Percentiles rank a stretch among this genome's conserved stretches.
Conservation (phyloP, 1,140 invertebrate species). For the Branchinecta lynchi region DNA sequence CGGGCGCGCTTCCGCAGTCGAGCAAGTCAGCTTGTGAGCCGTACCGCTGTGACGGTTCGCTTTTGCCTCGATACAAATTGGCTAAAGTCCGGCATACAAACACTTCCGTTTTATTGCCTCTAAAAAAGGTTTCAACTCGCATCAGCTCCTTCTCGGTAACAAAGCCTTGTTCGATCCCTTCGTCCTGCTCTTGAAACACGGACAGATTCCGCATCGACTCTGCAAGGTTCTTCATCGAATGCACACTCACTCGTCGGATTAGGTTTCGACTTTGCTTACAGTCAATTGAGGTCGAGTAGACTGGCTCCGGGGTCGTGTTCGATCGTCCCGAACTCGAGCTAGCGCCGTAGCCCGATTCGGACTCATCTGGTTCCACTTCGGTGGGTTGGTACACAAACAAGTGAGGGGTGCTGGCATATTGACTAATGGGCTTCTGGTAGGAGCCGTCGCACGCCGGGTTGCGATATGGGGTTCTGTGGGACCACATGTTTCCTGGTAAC, state of each 20-base stretch:
- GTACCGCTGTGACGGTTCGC: slow-evolving; percentile 19
- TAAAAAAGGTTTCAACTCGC: slow-evolving; percentile 62
- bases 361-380: slow-evolving; percentile 24
- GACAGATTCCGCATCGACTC: slow-evolving; percentile 24
- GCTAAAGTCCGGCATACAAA: slow-evolving; percentile 61
- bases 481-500: slow-evolving; percentile 11
- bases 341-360: slow-evolving; percentile 13
- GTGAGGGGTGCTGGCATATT: slow-evolving; percentile 25
- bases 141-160: slow-evolving; percentile 51
- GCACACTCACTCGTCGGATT: neutral
- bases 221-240: neutral
- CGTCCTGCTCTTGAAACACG: slow-evolving; percentile 24
- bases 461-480: neutral
- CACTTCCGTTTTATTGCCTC: slow-evolving; percentile 37
- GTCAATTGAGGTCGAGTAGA: slow-evolving; percentile 11
- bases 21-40: neutral
- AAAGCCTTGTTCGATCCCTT: slow-evolving; percentile 19
- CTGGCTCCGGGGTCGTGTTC: slow-evolving; percentile 10
- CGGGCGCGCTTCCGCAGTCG: slow-evolving; percentile 22
- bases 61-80: slow-evolving; percentile 42
- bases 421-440: neutral
- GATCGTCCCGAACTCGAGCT: neutral
- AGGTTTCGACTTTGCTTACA: neutral
- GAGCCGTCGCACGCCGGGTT: neutral
- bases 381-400: slow-evolving; percentile 26